Percentiles rank a stretch among this genome's conserved stretches.
These are phyloP conservation scores for Clinocottus analis DNA, from an alignment of 2,113 vertebrate genomes.

Conservation along the genomic window DNA sequence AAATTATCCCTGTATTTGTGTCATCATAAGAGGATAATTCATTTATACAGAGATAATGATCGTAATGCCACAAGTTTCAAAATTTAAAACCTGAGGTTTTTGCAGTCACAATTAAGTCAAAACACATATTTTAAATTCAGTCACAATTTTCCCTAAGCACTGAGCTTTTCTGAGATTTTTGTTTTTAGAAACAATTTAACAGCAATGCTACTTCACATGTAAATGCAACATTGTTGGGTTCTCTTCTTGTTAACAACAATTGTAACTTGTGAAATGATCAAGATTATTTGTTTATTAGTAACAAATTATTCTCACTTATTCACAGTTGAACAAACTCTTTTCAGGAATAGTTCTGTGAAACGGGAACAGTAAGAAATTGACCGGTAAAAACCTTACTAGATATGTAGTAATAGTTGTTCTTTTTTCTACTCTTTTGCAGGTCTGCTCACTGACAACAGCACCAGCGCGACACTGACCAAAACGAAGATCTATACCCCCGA, in stretches of 20 bases:
- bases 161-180: too few relatives aligned
- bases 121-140: too few relatives aligned
- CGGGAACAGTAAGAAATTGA: not conserved
- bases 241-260: not conserved
- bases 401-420: not conserved
- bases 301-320: not conserved
- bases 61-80: not conserved
- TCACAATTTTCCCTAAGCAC: too few relatives aligned
- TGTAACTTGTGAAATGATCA: not conserved
- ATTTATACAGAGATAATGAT: too few relatives aligned
- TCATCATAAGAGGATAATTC: not conserved
- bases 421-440: conserved; percentile 52
- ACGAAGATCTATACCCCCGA: conserved; percentile 35
- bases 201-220: too few relatives aligned
- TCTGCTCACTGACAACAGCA: conserved; percentile 50
- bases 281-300: not conserved
- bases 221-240: not conserved
- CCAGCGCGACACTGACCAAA: conserved; percentile 17
- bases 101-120: too few relatives aligned
- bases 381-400: not conserved
- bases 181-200: too few relatives aligned
- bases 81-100: not conserved
- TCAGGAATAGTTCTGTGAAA: not conserved
- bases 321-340: too few relatives aligned
- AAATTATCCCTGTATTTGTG: not conserved